A percentile compares a stretch with the other conserved stretches of the same genome.
phyloP scores from a whole-genome alignment of 2,797 vertebrate species.

The Parambassis ranga region DNA sequence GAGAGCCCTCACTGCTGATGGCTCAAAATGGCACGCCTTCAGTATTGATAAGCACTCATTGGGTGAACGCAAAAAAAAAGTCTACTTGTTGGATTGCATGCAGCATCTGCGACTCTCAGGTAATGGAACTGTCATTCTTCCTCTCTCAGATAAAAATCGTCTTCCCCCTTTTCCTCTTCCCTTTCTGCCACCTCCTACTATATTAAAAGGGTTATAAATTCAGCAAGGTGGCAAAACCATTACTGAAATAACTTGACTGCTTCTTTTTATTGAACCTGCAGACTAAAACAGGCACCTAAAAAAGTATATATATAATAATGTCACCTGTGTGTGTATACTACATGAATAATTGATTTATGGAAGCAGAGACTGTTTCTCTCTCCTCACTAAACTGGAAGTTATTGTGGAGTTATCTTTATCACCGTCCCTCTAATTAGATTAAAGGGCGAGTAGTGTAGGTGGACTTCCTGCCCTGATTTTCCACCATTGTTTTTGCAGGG shows the following conservation, averaged over 20 bases:
- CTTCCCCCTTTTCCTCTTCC: constrained; percentile 41
- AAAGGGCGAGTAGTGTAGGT: constrained; percentile 17
- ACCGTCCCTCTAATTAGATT: constrained; percentile 23
- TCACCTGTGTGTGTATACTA: neutral
- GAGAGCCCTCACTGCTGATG: constrained; percentile 51
- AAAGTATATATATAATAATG: neutral
- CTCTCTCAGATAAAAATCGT: constrained; percentile 75
- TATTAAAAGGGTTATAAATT: constrained; percentile 74
- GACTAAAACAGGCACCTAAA: constrained; percentile 22
- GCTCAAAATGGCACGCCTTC: constrained; percentile 58
- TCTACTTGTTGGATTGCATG: constrained; percentile 70
- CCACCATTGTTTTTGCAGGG: constrained; percentile 2
- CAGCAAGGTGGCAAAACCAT: constrained; percentile 57
- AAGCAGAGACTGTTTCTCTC: neutral
- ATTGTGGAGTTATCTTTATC: neutral
- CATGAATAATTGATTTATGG: neutral
- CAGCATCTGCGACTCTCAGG: constrained; percentile 66
- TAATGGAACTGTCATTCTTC: constrained; percentile 83
- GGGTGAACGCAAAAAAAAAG: constrained; percentile 19
- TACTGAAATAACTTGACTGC: constrained; percentile 62
- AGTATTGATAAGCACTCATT: constrained; percentile 74
- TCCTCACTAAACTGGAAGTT: neutral
- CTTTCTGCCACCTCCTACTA: constrained; percentile 58
- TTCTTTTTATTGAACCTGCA: constrained; percentile 35
- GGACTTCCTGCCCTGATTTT: constrained; percentile 11